Conservation (phyloP, 2,113 vertebrate species). For the Tursiops truncatus region DNA sequence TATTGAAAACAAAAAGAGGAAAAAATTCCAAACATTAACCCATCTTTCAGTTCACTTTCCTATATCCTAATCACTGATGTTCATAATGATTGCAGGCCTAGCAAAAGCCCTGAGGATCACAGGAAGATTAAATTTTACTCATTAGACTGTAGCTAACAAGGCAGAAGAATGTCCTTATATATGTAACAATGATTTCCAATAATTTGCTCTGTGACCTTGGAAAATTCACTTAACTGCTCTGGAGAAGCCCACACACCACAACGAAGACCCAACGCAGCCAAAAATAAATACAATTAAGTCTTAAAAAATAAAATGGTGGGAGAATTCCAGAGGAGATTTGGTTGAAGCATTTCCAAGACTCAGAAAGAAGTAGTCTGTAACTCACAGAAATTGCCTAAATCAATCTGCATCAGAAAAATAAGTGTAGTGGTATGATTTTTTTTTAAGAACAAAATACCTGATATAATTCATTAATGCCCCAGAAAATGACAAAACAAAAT, state of each 20-base stretch:
- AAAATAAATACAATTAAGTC: too few relatives aligned
- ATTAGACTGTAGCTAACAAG: slow-evolving; percentile 35
- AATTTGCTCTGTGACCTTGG: slow-evolving; percentile 64
- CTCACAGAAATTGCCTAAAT: neutral
- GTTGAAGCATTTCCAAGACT: neutral
- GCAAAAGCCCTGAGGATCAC: neutral
- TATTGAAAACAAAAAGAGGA: neutral
- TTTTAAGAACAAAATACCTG: neutral
- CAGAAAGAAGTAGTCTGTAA: neutral
- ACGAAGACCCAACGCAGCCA: too few relatives aligned
- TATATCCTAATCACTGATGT: neutral
- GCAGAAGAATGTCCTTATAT: slow-evolving; percentile 1
- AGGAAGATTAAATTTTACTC: slow-evolving; percentile 38
- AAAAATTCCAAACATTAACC: neutral
- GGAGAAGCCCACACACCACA: too few relatives aligned
- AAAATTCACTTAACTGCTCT: slow-evolving; percentile 61
- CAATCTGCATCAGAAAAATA: neutral
- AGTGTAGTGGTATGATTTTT: neutral
- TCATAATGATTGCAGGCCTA: neutral
- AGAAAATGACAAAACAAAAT: neutral
- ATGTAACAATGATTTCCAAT: slow-evolving; percentile 33
- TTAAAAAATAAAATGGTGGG: neutral
- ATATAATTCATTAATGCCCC: neutral
- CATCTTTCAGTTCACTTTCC: neutral
- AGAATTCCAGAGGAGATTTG: neutral